These are phyloP conservation scores for Callimorpha dominula DNA, from an alignment of 2,888 invertebrate genomes.

Conservation along the genomic window DNA sequence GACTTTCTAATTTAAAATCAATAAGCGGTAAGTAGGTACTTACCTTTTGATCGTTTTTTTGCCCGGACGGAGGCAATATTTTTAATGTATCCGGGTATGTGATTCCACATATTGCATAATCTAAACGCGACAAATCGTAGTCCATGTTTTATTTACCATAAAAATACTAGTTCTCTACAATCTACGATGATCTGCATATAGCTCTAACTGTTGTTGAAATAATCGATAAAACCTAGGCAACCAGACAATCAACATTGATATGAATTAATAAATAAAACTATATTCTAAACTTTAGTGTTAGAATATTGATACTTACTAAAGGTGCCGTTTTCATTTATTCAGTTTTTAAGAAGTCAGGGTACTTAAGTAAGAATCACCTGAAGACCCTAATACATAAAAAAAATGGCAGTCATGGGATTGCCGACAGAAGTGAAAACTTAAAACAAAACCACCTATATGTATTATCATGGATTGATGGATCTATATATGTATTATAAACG, in stretches of 20 bases:
- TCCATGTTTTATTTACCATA: slow-evolving; percentile 87
- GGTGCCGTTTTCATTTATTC: too few species aligned
- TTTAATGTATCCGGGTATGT: slow-evolving; percentile 92
- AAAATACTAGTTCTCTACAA: background rate
- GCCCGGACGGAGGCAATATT: slow-evolving; percentile 89
- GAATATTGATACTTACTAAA: too few species aligned
- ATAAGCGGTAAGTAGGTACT: background rate
- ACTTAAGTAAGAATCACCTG: too few species aligned
- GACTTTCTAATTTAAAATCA: background rate
- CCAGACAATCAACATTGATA: slow-evolving; percentile 38
- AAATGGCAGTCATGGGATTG: too few species aligned
- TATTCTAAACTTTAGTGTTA: background rate
- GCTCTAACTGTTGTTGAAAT: background rate
- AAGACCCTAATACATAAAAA: too few species aligned
- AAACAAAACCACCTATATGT: too few species aligned
- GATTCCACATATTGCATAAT: slow-evolving; percentile 93
- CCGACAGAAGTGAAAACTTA: too few species aligned
- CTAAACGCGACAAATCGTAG: slow-evolving; percentile 92
- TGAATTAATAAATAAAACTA: background rate
- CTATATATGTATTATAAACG: too few species aligned
- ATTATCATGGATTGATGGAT: too few species aligned
- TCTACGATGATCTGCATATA: background rate
- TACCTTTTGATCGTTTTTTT: slow-evolving; percentile 90
- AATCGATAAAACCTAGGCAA: slow-evolving; percentile 63
- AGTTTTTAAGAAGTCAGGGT: too few species aligned